Evolutionary conservation across 2,888 invertebrate species (phyloP).

Genomic region (Lacanobia oleracea): DNA sequence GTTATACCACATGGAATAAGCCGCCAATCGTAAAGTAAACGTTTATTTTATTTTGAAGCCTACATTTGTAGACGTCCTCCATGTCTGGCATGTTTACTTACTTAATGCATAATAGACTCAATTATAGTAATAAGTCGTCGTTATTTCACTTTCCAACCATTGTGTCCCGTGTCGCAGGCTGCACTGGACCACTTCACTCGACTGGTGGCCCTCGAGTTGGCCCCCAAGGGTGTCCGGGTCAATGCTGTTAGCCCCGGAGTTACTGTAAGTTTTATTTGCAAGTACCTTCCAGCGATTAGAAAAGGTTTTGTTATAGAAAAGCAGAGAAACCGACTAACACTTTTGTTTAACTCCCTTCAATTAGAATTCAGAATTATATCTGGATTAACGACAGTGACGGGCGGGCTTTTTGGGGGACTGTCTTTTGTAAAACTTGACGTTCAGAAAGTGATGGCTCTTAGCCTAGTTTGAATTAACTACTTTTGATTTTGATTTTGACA

Average conservation of each 20-base stretch:
- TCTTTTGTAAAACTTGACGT: no score
- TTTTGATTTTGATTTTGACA: no score
- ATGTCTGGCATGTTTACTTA: no score
- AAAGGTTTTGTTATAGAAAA: not conserved
- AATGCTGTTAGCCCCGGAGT: conserved; percentile 94
- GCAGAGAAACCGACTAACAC: no score
- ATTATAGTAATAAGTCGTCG: not conserved
- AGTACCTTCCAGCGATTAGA: not conserved
- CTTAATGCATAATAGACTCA: not conserved
- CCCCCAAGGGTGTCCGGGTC: conserved; percentile 91
- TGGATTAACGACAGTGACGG: no score
- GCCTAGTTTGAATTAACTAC: no score
- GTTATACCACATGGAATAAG: no score
- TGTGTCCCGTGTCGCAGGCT: conserved; percentile 68
- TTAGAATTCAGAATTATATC: not conserved
- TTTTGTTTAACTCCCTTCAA: not conserved
- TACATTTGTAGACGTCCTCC: not conserved
- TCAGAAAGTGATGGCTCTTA: no score
- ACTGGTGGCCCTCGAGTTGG: conserved; percentile 92
- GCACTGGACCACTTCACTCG: conserved; percentile 80
- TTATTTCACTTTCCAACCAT: not conserved
- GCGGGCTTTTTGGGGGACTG: no score
- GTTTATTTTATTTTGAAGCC: not conserved
- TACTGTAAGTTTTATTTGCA: conserved; percentile 83
- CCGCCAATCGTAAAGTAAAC: not conserved